phyloP scores from a whole-genome alignment of 2,113 vertebrate species.

The Tiliqua scincoides region DNA sequence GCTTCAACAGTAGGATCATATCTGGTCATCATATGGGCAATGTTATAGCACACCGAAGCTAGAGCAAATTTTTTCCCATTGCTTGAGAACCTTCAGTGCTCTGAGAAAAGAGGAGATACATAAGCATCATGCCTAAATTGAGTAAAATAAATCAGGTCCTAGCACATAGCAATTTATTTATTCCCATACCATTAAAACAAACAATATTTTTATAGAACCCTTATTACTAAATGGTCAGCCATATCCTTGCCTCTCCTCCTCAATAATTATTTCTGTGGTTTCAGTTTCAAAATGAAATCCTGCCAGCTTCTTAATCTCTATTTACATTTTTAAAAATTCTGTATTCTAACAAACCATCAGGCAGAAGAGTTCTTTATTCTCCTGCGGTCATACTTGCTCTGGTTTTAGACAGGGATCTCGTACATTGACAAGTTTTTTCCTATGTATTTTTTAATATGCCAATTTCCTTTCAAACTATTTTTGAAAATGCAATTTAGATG shows the following conservation, averaged over 20 bases:
- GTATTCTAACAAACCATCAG: conserved; percentile 23
- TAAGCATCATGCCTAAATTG: not conserved
- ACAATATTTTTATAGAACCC: not conserved
- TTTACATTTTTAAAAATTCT: conserved; percentile 24
- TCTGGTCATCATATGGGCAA: no score
- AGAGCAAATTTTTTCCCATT: no score
- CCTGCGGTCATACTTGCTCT: conserved; percentile 17
- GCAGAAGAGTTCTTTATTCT: not conserved
- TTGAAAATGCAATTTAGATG: conserved; percentile 36
- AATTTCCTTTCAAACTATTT: conserved; percentile 40
- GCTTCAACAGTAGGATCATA: no score
- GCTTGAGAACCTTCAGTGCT: not conserved
- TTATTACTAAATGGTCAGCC: not conserved
- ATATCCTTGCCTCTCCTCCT: not conserved
- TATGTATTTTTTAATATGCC: not conserved
- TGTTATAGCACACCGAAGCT: no score
- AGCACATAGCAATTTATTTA: not conserved
- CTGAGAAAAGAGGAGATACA: accelerated
- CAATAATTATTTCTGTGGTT: not conserved
- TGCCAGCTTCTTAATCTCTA: conserved; percentile 15
- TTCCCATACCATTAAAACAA: not conserved
- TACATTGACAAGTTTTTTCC: not conserved
- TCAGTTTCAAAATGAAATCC: conserved; percentile 20
- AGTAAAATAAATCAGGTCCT: not conserved
- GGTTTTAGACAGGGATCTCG: conserved; percentile 35